Evolutionary conservation across 2,888 invertebrate genomes (phyloP), one percentile per base, ranked within the genome.

Genomic region (Acanthosoma haemorrhoidale): DNA sequence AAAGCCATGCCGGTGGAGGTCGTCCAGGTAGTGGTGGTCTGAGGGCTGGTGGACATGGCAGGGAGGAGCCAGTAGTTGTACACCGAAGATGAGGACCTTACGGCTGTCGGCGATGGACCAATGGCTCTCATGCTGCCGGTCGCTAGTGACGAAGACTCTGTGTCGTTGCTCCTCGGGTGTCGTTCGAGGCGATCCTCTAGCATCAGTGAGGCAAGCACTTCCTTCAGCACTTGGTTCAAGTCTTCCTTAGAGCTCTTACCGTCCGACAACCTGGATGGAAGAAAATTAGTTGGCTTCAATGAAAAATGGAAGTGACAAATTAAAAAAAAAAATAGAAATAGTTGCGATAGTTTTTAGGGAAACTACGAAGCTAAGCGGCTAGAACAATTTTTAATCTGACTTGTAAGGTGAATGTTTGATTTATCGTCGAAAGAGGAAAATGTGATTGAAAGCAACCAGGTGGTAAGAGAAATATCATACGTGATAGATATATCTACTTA

Each of bases 61-160:
- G 51, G 51, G 13, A 51, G 8, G 1, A 51, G 21, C 51, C 51
- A 51, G 8, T 51, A 51, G 25, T 51, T 51, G 25, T 51, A 51
- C 2, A 51, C 6, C 1, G 51, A 18, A 6, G 32, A 32, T 2
- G 43, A 5, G 21, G 15, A 8, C 2, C 11, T 3, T 1, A n/a
- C 2, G 3, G 5, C 2, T 8, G 0, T 13, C 2, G 2, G 1
- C n/a, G n/a, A n/a, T n/a, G n/a, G n/a, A n/a, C n/a, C n/a, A n/a
- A n/a, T n/a, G n/a, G n/a, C n/a, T n/a, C n/a, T n/a, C n/a, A n/a
- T n/a, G n/a, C n/a, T n/a, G n/a, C n/a, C n/a, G 2, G 51, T 1
- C 9, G 5, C 5, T 6, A 4, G n/a, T 6, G 4, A 4, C 25
- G 8, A 9, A 2, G 1, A 2, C 1, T 6, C 5, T 1, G 51